Conservation (phyloP, 2,113 vertebrate species). For the Sardina pilchardus region DNA sequence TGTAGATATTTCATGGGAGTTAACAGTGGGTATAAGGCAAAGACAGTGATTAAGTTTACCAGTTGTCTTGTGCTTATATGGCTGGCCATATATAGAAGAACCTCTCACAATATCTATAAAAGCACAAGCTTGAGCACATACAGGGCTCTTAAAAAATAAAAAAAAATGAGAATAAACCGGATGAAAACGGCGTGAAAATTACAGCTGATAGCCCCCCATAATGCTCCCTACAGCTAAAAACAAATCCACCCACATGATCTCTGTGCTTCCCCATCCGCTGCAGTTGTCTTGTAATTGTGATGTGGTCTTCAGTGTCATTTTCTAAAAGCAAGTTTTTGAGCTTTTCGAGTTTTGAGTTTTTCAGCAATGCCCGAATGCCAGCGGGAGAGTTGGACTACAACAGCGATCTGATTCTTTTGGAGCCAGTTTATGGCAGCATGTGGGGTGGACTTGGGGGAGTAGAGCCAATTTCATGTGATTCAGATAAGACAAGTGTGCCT, state of each 20-base stretch:
- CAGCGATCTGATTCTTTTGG: neutral
- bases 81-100: too few relatives aligned
- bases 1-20: too few relatives aligned
- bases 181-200: neutral
- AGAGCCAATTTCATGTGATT: constrained; percentile 6
- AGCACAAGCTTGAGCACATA: too few relatives aligned
- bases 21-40: too few relatives aligned
- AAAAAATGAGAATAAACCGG: neutral
- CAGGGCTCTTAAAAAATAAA: neutral
- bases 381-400: neutral
- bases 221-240: neutral
- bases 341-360: too few relatives aligned
- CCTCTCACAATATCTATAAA: too few relatives aligned
- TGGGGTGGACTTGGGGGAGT: neutral
- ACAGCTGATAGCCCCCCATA: neutral
- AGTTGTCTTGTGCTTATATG: too few relatives aligned
- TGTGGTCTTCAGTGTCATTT: neutral
- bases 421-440: neutral
- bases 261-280: neutral
- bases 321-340: neutral
- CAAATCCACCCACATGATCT: neutral
- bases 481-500: constrained; percentile 21
- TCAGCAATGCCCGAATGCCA: neutral
- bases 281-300: neutral
- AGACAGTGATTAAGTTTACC: too few relatives aligned